Evolutionary conservation across 1,140 invertebrate species (phyloP), one percentile per base, ranked within the genome.

Genomic region (Trigoniulus corallinus): DNA sequence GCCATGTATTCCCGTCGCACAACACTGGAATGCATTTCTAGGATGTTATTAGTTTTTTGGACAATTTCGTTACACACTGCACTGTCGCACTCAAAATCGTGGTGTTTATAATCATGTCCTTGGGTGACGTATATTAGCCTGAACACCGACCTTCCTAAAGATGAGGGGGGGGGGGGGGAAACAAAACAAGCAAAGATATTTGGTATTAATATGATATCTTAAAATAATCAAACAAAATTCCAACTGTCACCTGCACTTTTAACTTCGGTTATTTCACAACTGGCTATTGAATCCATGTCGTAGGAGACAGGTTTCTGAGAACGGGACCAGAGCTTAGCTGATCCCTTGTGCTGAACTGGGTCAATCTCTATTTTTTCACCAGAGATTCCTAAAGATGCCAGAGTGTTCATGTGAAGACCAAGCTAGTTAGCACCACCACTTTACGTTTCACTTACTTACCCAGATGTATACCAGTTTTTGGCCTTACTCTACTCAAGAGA

Each of bases 311-410:
- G 76, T 53, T 75, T 67, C 42, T 73, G 62, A 73, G 76, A 58
- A 71, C 72, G 58, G 72, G 77, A 75, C 78, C 23, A 26, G 62
- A 84, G 77, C 59, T 79, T 78, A 43, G 79, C 75, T 4, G 64
- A 58, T 29, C 62, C 70, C 65, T 75, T 78, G 68, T 72, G 74
- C 59, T 69, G 72, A 15, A 86, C 73, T 1, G 86, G 84, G 65
- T 88, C 84, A 46, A 94, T 86, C 70, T 94, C 88, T 50, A 94
- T 80, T 63, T 86, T 86, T 58, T 93, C 87, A 18, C 85, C 79
- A 26, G 86, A 89, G 51, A 94, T 80, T 48, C 85, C 74, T 74
- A 54, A 12, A 46, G 47, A 7, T 34, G 7, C 29, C 7, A 15
- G 29, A n/a, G n/a, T n/a, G n/a, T n/a, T n/a, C n/a, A n/a, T n/a